Conservation (phyloP, 2,797 vertebrate species). For the Notolabrus celidotus region DNA sequence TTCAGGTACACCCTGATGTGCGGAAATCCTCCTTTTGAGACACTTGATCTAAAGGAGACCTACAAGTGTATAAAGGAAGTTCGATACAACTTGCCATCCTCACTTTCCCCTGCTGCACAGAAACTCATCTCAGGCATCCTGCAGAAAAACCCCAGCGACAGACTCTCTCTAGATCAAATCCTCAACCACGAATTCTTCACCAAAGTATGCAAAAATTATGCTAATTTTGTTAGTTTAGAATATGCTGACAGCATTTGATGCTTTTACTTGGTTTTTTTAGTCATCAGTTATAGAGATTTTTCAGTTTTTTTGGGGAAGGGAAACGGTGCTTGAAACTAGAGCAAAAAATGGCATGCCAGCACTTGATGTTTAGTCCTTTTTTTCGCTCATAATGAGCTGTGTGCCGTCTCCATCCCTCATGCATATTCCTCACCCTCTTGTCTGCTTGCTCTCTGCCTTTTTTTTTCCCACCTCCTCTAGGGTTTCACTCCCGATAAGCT, state of each 20-base stretch:
- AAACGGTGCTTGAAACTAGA: not conserved
- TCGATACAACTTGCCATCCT: constrained; percentile 90
- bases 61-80: constrained; percentile 98
- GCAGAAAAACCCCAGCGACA: constrained; percentile 91
- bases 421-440: constrained; percentile 24
- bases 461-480: constrained; percentile 71
- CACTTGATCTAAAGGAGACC: constrained; percentile 96
- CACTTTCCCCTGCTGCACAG: constrained; percentile 91
- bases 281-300: not conserved
- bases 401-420: not conserved
- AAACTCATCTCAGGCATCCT: constrained; percentile 93
- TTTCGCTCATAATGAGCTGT: not conserved
- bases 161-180: constrained; percentile 94
- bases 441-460: not conserved
- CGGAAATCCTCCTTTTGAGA: constrained; percentile 97
- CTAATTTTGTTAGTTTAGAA: not conserved
- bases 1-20: constrained; percentile 96
- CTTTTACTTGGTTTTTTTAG: too few species aligned
- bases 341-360: not conserved
- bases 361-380: not conserved
- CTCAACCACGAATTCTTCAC: constrained; percentile 96
- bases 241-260: not conserved
- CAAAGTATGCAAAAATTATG: constrained; percentile 84
- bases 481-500: constrained; percentile 95
- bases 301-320: not conserved